phyloP scores from a whole-genome alignment of 2,888 invertebrate genomes.

The Scelioninae gen. 1 region DNA sequence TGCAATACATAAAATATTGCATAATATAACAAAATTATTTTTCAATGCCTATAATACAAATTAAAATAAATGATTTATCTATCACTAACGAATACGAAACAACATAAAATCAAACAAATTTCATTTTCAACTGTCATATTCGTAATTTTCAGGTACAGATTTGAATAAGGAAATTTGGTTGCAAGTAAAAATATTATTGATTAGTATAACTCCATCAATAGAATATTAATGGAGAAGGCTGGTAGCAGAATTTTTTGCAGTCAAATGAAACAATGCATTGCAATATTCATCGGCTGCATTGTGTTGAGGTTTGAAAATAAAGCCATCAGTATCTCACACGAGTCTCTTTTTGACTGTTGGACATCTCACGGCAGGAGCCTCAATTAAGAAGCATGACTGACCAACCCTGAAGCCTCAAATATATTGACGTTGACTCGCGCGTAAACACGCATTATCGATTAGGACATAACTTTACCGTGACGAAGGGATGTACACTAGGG shows the following conservation, averaged over 20 bases:
- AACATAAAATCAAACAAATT: too few relatives aligned
- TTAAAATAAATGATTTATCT: too few relatives aligned
- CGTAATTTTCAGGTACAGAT: background rate
- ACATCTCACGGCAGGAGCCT: slow-evolving; percentile 69
- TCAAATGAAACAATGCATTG: slow-evolving; percentile 54
- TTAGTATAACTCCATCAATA: slow-evolving; percentile 29
- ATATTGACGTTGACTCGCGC: slow-evolving; percentile 72
- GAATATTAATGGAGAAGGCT: slow-evolving; percentile 58
- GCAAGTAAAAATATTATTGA: slow-evolving; percentile 37
- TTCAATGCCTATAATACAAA: too few relatives aligned
- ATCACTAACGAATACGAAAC: too few relatives aligned
- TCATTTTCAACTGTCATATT: too few relatives aligned
- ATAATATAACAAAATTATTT: too few relatives aligned
- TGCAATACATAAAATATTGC: too few relatives aligned
- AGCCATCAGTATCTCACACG: slow-evolving; percentile 68
- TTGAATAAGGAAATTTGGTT: background rate
- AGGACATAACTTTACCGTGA: slow-evolving; percentile 75
- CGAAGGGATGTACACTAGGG: slow-evolving; percentile 76
- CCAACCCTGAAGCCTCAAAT: slow-evolving; percentile 72
- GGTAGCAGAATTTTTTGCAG: slow-evolving; percentile 48
- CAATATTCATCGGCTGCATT: slow-evolving; percentile 46
- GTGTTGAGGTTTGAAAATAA: slow-evolving; percentile 54
- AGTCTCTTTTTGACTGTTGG: slow-evolving; percentile 68
- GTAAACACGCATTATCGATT: slow-evolving; percentile 72
- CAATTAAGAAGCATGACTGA: slow-evolving; percentile 82